Conservation (phyloP, 1,140 invertebrate species). For the Panulirus ornatus region DNA sequence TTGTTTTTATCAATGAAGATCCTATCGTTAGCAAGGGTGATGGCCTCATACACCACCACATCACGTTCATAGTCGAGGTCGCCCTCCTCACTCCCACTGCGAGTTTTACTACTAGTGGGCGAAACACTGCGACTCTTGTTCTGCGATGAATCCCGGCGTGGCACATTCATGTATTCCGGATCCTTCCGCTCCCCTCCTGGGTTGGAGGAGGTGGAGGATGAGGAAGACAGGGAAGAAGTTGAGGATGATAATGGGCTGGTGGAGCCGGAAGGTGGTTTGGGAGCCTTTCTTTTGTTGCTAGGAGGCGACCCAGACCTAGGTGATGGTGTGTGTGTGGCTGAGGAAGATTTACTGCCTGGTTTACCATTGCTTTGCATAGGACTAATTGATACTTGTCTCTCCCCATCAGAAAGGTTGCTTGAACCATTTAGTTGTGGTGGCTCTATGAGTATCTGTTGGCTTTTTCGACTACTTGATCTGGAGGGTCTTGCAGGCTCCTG, state of each 20-base stretch:
- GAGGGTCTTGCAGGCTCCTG: neutral
- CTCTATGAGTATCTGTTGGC: constrained; percentile 25
- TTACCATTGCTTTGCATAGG: constrained; percentile 9
- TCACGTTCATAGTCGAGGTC: constrained; percentile 81
- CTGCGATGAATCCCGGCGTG: constrained; percentile 85
- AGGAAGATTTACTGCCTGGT: constrained; percentile 24
- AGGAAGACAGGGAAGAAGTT: constrained; percentile 71
- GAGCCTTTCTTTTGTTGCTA: constrained; percentile 61
- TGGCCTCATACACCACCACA: constrained; percentile 83
- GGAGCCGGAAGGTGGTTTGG: constrained; percentile 20
- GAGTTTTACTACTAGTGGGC: constrained; percentile 41
- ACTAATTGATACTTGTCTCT: constrained; percentile 20
- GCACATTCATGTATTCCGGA: constrained; percentile 80
- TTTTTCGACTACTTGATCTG: constrained; percentile 23
- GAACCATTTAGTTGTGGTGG: constrained; percentile 15
- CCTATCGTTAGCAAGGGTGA: constrained; percentile 82
- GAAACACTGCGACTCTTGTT: constrained; percentile 90
- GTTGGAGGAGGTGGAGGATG: constrained; percentile 73
- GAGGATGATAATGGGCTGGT: constrained; percentile 65
- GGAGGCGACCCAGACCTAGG: constrained; percentile 22
- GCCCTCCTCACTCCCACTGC: constrained; percentile 77
- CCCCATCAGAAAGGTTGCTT: neutral
- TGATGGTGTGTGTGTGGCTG: constrained; percentile 6
- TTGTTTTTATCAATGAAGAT: constrained; percentile 78
- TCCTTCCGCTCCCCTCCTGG: constrained; percentile 71